phyloP scores from a whole-genome alignment of 2,797 vertebrate species.

The Antennarius maculatus region DNA sequence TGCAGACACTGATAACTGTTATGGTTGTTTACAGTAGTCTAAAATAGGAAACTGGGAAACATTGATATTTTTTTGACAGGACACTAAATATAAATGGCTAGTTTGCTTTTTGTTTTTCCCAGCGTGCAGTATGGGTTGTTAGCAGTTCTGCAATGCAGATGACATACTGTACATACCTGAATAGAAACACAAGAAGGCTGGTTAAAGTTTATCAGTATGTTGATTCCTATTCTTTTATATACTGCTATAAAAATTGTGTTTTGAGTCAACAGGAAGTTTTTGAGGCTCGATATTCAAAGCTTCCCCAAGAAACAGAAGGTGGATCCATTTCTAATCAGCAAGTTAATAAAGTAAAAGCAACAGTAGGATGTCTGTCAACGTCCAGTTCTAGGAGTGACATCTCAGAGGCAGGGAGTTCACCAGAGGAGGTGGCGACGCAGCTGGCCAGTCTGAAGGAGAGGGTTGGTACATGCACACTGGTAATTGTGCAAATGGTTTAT shows the following conservation, averaged over 20 bases:
- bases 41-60: too few relatives aligned
- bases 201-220: background rate
- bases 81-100: too few relatives aligned
- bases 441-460: slow-evolving; percentile 85
- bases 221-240: background rate
- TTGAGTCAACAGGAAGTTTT: slow-evolving; percentile 88
- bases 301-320: slow-evolving; percentile 79
- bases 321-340: slow-evolving; percentile 26
- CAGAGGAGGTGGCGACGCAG: slow-evolving; percentile 70
- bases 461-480: slow-evolving; percentile 70
- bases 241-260: background rate
- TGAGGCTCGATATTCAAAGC: slow-evolving; percentile 87
- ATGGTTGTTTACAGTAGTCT: too few relatives aligned
- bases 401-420: slow-evolving; percentile 70
- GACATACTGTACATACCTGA: too few relatives aligned
- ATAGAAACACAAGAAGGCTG: too few relatives aligned
- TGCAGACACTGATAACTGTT: too few relatives aligned
- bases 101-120: too few relatives aligned
- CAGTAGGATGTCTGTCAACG: slow-evolving; percentile 67
- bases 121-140: too few relatives aligned
- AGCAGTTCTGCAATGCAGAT: too few relatives aligned
- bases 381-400: slow-evolving; percentile 76
- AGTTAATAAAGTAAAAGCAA: slow-evolving; percentile 53
- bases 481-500: slow-evolving; percentile 5
- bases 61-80: too few relatives aligned